A percentile compares a stretch with the other conserved stretches of the same genome.
Evolutionary conservation across 2,113 vertebrate species (phyloP).

Genomic region (Eolophus roseicapilla): DNA sequence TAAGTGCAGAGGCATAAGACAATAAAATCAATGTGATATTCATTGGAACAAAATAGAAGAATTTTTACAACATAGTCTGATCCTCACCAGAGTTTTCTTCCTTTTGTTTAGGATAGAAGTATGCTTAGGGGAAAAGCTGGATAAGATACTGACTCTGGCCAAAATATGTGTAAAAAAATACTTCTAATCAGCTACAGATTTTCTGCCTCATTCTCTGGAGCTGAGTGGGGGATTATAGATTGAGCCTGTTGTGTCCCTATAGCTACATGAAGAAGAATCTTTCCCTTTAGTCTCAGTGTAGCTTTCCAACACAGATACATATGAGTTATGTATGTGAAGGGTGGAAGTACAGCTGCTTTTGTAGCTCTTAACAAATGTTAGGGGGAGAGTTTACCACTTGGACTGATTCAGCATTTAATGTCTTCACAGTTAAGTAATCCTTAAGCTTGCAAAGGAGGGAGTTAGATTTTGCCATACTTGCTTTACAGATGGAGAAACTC

Average conservation of each 20-base stretch:
- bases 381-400: neutral
- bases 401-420: slow-evolving; percentile 22
- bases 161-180: neutral
- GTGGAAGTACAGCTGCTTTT: neutral
- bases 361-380: neutral
- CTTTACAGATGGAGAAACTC: slow-evolving; percentile 21
- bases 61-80: slow-evolving; percentile 4
- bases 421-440: neutral
- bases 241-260: neutral
- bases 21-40: slow-evolving; percentile 49
- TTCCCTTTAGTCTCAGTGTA: neutral
- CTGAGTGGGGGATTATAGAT: neutral
- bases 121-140: slow-evolving; percentile 23
- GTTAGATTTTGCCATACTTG: neutral
- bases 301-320: neutral
- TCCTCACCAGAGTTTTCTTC: slow-evolving; percentile 1
- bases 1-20: neutral
- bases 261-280: neutral
- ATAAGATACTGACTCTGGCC: neutral
- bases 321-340: neutral
- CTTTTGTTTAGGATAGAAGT: slow-evolving; percentile 34
- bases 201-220: neutral
- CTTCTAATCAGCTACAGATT: slow-evolving; percentile 50
- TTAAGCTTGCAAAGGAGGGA: neutral
- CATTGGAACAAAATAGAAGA: slow-evolving; percentile 26